Evolutionary conservation across 2,113 vertebrate species (phyloP).

Genomic region (Cynoglossus semilaevis): DNA sequence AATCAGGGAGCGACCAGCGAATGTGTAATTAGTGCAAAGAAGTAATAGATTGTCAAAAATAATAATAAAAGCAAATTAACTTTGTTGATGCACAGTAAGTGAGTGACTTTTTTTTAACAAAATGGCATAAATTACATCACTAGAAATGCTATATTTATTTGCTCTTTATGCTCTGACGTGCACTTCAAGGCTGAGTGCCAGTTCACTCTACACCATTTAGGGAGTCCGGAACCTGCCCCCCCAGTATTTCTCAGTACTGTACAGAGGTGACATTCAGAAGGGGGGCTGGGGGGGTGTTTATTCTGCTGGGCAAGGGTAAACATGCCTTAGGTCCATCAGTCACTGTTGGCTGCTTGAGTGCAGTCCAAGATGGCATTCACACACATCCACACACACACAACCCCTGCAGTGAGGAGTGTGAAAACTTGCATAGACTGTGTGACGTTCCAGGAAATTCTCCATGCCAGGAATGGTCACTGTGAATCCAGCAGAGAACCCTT

Average conservation of each 20-base stretch:
- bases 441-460: slow-evolving; percentile 35
- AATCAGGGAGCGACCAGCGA: too few relatives aligned
- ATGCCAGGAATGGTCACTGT: slow-evolving; percentile 42
- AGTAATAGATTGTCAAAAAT: too few relatives aligned
- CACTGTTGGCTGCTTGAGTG: slow-evolving; percentile 54
- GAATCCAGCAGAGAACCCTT: slow-evolving; percentile 39
- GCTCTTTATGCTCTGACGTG: too few relatives aligned
- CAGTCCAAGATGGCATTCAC: slow-evolving; percentile 44
- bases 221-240: slow-evolving; percentile 45
- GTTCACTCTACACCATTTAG: slow-evolving; percentile 47
- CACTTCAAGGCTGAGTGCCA: background rate
- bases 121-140: too few relatives aligned
- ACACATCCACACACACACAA: slow-evolving; percentile 6
- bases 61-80: too few relatives aligned
- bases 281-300: slow-evolving; percentile 23
- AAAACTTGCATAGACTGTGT: slow-evolving; percentile 39
- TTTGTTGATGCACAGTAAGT: too few relatives aligned
- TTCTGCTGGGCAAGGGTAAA: slow-evolving; percentile 48
- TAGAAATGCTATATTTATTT: too few relatives aligned
- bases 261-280: slow-evolving; percentile 6
- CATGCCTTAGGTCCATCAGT: slow-evolving; percentile 53
- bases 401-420: slow-evolving; percentile 20
- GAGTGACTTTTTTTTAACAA: too few relatives aligned
- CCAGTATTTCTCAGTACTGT: slow-evolving; percentile 39
- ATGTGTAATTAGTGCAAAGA: too few relatives aligned